Percentiles rank a stretch among this genome's conserved stretches.
Conservation (phyloP, 1,140 invertebrate species). For the Scylla paramamosain region DNA sequence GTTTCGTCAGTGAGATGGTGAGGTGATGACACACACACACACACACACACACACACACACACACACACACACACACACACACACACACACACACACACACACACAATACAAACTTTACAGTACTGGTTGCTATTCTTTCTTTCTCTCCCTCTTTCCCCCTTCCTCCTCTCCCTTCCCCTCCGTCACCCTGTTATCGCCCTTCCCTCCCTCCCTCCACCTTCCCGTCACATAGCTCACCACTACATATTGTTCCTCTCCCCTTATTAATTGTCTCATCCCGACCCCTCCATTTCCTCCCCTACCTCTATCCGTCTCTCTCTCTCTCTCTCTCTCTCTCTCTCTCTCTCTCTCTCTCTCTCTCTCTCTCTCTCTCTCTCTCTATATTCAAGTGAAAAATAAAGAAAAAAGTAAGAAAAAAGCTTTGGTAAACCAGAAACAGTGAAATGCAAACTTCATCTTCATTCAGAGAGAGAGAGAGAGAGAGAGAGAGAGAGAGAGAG, state of each 20-base stretch:
- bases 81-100: neutral
- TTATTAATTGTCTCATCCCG: conserved; percentile 14
- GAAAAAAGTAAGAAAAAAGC: too few relatives aligned
- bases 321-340: neutral
- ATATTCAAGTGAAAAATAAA: too few relatives aligned
- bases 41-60: neutral
- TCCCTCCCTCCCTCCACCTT: too few relatives aligned
- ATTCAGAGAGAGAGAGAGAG: too few relatives aligned
- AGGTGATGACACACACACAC: too few relatives aligned
- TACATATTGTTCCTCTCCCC: conserved; percentile 21
- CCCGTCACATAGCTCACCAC: neutral
- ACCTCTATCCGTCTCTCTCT: neutral
- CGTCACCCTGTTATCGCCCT: neutral
- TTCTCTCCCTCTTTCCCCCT: neutral
- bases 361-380: too few relatives aligned
- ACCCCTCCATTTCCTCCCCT: conserved; percentile 9
- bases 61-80: neutral
- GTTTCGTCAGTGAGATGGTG: too few relatives aligned
- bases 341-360: too few relatives aligned
- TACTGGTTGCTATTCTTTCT: neutral
- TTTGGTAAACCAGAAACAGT: too few relatives aligned
- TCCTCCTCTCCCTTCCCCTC: neutral
- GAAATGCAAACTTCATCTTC: too few relatives aligned
- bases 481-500: too few relatives aligned
- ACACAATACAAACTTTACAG: neutral